A percentile compares a stretch with the other conserved stretches of the same genome.
phyloP scores from a whole-genome alignment of 2,113 vertebrate species.

The Lampris incognitus region DNA sequence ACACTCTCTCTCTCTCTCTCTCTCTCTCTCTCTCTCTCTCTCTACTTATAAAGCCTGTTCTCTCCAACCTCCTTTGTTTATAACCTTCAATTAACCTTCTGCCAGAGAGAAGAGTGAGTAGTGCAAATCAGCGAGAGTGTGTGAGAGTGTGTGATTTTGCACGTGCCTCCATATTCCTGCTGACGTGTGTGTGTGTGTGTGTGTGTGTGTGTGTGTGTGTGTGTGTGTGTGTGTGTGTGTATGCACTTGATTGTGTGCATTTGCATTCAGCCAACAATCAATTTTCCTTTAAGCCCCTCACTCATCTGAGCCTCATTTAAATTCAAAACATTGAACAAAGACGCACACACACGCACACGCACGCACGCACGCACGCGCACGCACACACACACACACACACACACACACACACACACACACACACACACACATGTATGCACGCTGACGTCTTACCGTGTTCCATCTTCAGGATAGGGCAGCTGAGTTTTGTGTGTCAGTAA shows the following conservation, averaged over 20 bases:
- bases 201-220: constrained; percentile 24
- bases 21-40: not conserved
- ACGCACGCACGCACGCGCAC: not conserved
- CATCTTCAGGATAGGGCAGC: constrained; percentile 51
- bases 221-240: not conserved
- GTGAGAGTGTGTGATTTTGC: constrained; percentile 50
- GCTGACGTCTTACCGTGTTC: not conserved
- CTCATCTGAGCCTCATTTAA: constrained; percentile 64
- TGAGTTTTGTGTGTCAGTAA: constrained; percentile 35
- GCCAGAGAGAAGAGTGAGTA: constrained; percentile 60
- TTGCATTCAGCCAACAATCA: constrained; percentile 73
- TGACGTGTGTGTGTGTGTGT: constrained; percentile 9
- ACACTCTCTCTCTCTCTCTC: not conserved
- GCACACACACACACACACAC: constrained; percentile 38
- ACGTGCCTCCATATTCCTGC: constrained; percentile 22
- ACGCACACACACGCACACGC: not conserved
- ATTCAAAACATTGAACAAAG: constrained; percentile 67
- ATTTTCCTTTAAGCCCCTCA: constrained; percentile 52
- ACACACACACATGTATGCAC: not conserved
- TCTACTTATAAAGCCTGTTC: constrained; percentile 53
- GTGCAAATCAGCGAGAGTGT: constrained; percentile 33
- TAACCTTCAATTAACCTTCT: constrained; percentile 83
- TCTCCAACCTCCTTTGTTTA: constrained; percentile 60
- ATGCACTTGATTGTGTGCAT: constrained; percentile 45
- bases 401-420: constrained; percentile 32